A percentile compares a stretch with the other conserved stretches of the same genome.
Evolutionary conservation across 2,113 vertebrate genomes (phyloP).

Genomic region (Eclectus roratus): DNA sequence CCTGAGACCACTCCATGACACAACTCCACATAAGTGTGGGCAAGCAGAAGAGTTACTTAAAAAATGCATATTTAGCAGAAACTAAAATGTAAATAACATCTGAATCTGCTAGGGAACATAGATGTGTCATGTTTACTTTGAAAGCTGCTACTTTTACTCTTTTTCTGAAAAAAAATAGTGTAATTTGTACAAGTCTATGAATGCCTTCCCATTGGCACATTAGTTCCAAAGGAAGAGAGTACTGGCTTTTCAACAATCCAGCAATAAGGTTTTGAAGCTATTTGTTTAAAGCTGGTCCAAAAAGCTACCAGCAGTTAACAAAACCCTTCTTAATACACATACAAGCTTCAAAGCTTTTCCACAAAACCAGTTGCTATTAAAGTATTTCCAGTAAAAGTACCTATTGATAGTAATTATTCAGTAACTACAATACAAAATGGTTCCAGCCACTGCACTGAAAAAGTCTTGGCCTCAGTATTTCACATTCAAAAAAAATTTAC

Average conservation of each 20-base stretch:
- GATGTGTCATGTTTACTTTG: neutral
- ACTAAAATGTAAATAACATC: neutral
- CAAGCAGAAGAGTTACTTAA: neutral
- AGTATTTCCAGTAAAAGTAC: conserved; percentile 36
- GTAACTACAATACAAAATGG: conserved; percentile 20
- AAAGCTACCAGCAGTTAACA: neutral
- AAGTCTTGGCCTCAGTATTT: neutral
- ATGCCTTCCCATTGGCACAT: neutral
- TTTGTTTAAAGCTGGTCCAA: conserved; percentile 13
- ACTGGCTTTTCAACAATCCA: neutral
- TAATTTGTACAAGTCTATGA: neutral
- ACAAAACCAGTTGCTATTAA: conserved; percentile 12
- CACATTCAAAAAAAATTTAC: conserved; percentile 32
- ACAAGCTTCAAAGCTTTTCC: neutral
- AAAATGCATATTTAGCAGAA: neutral
- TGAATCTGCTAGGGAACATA: neutral
- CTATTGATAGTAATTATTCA: conserved; percentile 32
- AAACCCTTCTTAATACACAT: neutral
- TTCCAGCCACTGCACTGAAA: conserved; percentile 25
- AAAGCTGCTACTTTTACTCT: neutral
- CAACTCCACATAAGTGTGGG: neutral
- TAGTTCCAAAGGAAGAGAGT: neutral
- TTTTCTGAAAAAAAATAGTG: neutral
- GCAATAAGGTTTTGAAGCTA: neutral
- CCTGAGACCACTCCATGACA: neutral